A percentile compares a stretch with the other conserved stretches of the same genome.
phyloP scores from a whole-genome alignment of 2,888 invertebrate genomes.

The Hemicrepidius hirtus region DNA sequence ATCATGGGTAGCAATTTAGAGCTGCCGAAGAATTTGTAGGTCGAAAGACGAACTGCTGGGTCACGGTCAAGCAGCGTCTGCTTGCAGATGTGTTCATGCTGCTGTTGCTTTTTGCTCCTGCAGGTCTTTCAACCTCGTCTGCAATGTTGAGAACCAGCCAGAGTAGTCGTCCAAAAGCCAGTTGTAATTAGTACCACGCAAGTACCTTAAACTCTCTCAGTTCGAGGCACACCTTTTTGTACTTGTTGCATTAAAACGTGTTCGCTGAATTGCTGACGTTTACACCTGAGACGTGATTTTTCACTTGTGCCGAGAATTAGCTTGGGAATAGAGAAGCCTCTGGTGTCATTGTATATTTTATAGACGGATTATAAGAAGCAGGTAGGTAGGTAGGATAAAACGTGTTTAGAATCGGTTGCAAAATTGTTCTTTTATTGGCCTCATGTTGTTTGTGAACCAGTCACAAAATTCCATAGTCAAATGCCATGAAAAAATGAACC shows the following conservation, averaged over 20 bases:
- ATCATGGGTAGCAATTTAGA: slow-evolving; percentile 1
- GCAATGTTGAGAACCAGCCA: background rate
- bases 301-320: background rate
- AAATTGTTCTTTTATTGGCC: too few relatives aligned
- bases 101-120: slow-evolving; percentile 10
- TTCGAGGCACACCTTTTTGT: too few relatives aligned
- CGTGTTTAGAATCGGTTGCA: too few relatives aligned
- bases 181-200: slow-evolving; percentile 8
- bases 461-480: too few relatives aligned
- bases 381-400: too few relatives aligned
- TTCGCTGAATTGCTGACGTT: background rate
- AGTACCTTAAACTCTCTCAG: too few relatives aligned
- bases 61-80: slow-evolving; percentile 44
- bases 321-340: background rate
- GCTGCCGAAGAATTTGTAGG: slow-evolving; percentile 31
- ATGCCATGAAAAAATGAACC: too few relatives aligned
- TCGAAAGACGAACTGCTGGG: slow-evolving; percentile 41
- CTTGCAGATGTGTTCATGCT: slow-evolving; percentile 15
- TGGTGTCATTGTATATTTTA: background rate
- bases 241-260: background rate
- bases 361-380: too few relatives aligned
- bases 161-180: background rate
- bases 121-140: slow-evolving; percentile 29
- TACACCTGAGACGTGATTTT: background rate
- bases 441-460: too few relatives aligned